phyloP scores from a whole-genome alignment of 2,888 invertebrate genomes.

The Leptura quadrifasciata region DNA sequence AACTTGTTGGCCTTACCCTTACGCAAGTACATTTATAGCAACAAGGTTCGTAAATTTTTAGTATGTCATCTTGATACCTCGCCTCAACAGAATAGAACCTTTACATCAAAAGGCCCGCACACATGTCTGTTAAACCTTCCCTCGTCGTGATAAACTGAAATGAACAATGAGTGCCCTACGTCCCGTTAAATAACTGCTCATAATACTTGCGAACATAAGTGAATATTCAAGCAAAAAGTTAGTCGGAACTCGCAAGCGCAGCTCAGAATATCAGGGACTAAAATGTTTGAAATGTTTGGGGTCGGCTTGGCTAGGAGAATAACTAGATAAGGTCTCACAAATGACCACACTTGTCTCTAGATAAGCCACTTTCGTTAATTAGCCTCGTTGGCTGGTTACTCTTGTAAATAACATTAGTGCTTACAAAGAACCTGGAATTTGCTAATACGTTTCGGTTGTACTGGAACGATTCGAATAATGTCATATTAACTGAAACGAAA shows the following conservation, averaged over 20 bases:
- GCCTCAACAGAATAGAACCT: background rate
- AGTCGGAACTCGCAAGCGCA: background rate
- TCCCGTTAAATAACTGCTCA: background rate
- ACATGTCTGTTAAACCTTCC: background rate
- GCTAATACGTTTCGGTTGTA: background rate
- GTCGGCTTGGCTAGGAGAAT: constrained; percentile 35
- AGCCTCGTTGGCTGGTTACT: constrained; percentile 17
- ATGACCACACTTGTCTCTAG: constrained; percentile 51
- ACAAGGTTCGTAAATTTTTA: background rate
- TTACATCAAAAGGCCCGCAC: background rate
- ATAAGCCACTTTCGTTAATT: constrained; percentile 52
- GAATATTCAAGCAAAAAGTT: constrained; percentile 3
- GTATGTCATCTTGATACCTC: background rate
- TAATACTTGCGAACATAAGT: background rate
- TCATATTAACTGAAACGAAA: background rate
- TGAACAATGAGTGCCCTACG: background rate
- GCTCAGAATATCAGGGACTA: background rate
- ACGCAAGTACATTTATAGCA: too few relatives aligned
- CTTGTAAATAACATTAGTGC: background rate
- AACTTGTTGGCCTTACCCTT: too few relatives aligned
- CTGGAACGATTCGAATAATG: background rate
- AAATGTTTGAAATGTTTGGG: background rate
- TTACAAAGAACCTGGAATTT: background rate
- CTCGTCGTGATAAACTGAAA: background rate
- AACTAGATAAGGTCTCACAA: constrained; percentile 52